Conservation (phyloP, 2,113 vertebrate species). For the Pundamilia nyererei region DNA sequence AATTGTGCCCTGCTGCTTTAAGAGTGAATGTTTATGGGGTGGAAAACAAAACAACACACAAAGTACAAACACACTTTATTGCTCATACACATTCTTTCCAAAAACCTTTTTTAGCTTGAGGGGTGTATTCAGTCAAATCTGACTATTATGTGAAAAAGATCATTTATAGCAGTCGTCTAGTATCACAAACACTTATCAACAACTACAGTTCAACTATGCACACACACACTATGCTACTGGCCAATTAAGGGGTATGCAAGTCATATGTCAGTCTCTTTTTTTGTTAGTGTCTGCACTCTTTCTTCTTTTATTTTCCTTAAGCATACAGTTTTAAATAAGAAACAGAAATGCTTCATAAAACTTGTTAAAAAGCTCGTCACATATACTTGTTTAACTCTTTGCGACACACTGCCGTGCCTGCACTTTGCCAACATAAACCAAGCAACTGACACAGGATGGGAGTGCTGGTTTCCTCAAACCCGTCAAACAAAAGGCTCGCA, state of each 20-base stretch:
- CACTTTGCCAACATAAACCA: background rate
- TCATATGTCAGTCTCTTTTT: background rate
- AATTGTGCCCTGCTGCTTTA: constrained; percentile 8
- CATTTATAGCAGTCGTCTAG: background rate
- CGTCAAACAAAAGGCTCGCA: constrained; percentile 56
- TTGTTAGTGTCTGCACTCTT: background rate
- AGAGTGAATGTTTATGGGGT: background rate
- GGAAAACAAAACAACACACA: constrained; percentile 41
- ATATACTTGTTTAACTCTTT: background rate
- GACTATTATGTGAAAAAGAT: background rate
- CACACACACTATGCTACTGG: background rate
- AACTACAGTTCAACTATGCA: background rate
- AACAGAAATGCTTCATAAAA: background rate
- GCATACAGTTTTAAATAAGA: background rate
- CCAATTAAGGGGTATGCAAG: background rate
- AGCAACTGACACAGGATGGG: constrained; percentile 66
- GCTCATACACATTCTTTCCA: constrained; percentile 25
- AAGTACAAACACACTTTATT: constrained; percentile 11
- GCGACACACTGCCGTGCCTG: background rate
- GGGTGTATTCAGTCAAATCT: background rate
- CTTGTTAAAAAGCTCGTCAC: background rate
- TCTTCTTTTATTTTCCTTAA: background rate
- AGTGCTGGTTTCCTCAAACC: constrained; percentile 62
- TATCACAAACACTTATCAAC: background rate
- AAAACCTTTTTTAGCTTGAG: background rate